Conservation (phyloP, 2,797 vertebrate genomes). For the Chanos chanos region DNA sequence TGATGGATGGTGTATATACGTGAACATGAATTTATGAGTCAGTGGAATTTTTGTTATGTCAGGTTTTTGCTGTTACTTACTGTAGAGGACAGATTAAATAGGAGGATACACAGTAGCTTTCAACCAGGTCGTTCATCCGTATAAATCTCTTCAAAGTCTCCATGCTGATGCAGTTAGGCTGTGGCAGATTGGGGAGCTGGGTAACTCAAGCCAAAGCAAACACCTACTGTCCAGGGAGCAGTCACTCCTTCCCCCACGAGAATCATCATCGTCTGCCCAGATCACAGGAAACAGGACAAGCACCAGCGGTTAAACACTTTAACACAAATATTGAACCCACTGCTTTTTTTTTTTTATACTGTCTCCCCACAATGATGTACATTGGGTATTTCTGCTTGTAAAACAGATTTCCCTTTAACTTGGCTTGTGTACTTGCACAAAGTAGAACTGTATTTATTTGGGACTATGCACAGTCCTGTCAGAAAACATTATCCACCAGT, state of each 20-base stretch:
- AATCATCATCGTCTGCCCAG: slow-evolving; percentile 14
- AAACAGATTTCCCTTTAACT: neutral
- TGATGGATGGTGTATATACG: no score
- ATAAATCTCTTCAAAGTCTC: neutral
- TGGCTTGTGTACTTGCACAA: no score
- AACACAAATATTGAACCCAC: slow-evolving; percentile 16
- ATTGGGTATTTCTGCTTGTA: neutral
- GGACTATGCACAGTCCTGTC: neutral
- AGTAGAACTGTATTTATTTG: neutral
- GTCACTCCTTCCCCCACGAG: slow-evolving; percentile 22
- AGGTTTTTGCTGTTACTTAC: no score
- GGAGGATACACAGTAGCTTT: neutral
- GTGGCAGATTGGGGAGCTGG: neutral
- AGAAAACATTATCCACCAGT: no score
- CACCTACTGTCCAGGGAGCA: slow-evolving; percentile 14
- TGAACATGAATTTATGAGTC: no score
- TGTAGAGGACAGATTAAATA: no score
- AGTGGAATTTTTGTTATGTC: no score
- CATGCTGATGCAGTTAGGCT: slow-evolving; percentile 3
- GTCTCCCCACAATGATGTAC: slow-evolving; percentile 10
- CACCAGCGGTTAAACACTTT: slow-evolving; percentile 1
- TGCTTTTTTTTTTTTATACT: slow-evolving; percentile 21
- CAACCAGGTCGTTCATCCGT: neutral
- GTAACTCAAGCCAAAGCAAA: slow-evolving; percentile 32
- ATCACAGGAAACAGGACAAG: neutral